Evolutionary conservation across 2,113 vertebrate species (phyloP), one percentile per base, ranked within the genome.

Genomic region (Leucoraja erinaceus): DNA sequence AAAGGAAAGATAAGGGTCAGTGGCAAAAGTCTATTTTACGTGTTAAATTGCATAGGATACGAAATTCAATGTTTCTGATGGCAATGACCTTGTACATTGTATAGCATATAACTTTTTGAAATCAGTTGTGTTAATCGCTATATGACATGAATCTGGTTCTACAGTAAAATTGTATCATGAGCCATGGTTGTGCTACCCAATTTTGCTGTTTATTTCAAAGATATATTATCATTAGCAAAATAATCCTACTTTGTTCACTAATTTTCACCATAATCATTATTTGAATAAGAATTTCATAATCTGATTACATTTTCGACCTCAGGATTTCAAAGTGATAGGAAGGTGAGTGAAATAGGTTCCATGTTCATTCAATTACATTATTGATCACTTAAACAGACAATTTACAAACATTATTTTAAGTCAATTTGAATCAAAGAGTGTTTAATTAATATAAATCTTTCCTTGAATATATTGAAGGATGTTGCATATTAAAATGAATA

Each of bases 21-120:
- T 91, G 68, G 72, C 90, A 91, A 72, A 63, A 91, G 66, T 91
- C 20, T 91, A 91, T 54, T 16, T 91, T 70, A 91, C 5, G 88
- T 70, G 63, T 33, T 70, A 68, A 72, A 70, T 91, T 91, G 90
- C 25, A 72, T 11, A 22, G 66, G 70, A 91, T 72, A 72, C 70
- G 66, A 74, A 54, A 72, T 70, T 47, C 18, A 5, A 54, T 91
- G 90, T 72, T 22, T 47, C 38, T 54, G 47, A 5, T 91, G 47
- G 54, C 68, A 54, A 33, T 91, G 68, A 74, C 68, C 63, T 90
- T 70, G 31, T 54, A 72, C 47, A 20, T 90, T 70, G 31, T 72
- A 25, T 28, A 20, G 31, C 7, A 1, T 91, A 28, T 74, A 47
- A 20, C 20, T 91, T 70, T 72, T 84, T 74, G 47, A 33, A 72